A percentile compares a stretch with the other conserved stretches of the same genome.
Evolutionary conservation across 2,888 invertebrate species (phyloP).

Genomic region (Saturnia pavonia): DNA sequence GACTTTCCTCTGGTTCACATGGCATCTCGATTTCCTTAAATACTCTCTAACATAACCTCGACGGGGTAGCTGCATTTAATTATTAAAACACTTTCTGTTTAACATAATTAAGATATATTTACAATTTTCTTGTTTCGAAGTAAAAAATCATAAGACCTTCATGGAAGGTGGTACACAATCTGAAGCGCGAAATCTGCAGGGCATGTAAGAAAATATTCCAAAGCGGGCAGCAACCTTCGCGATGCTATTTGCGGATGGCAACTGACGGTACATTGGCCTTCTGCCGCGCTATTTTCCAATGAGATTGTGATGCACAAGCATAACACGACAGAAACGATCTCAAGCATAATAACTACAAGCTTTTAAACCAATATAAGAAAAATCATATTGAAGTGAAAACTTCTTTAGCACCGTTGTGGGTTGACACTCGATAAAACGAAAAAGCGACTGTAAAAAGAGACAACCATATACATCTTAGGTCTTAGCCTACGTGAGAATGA

Average conservation of each 20-base stretch:
- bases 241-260: conserved; percentile 70
- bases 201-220: conserved; percentile 59
- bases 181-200: conserved; percentile 45
- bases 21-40: neutral
- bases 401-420: no score
- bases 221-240: conserved; percentile 71
- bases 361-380: neutral
- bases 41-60: neutral
- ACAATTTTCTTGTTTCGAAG: neutral
- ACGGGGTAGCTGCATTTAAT: neutral
- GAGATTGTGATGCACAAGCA: conserved; percentile 56
- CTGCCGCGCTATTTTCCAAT: conserved; percentile 68
- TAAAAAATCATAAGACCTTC: neutral
- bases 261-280: conserved; percentile 73
- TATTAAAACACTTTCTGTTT: neutral
- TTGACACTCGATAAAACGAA: no score
- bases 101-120: neutral
- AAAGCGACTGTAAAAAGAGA: no score
- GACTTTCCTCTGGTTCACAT: conserved; percentile 45
- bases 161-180: conserved; percentile 16
- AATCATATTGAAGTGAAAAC: no score
- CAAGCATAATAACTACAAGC: neutral
- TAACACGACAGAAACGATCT: conserved; percentile 34
- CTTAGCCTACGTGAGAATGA: no score
- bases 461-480: no score